Evolutionary conservation across 2,888 invertebrate species (phyloP).

Genomic region (Ramazzottius varieornatus): DNA sequence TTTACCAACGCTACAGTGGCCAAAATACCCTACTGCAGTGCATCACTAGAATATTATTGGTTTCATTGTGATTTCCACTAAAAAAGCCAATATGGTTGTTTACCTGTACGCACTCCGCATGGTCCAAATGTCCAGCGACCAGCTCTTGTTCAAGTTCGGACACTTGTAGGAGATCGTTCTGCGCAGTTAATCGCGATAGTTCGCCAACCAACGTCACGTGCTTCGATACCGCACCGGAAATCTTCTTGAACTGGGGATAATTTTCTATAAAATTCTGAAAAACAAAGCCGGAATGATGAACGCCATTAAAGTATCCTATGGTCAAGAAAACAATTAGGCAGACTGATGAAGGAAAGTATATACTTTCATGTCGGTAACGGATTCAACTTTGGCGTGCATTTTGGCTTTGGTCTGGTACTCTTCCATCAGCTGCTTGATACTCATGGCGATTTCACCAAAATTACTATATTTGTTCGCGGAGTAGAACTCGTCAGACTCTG

Average conservation of each 20-base stretch:
- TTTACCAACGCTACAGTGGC: background rate
- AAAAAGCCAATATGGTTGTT: too few relatives aligned
- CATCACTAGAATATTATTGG: background rate
- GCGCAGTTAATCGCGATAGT: conserved; percentile 53
- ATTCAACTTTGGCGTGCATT: conserved; percentile 85
- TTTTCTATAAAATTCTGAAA: conserved; percentile 60
- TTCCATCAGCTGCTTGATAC: conserved; percentile 84
- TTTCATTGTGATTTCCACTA: too few relatives aligned
- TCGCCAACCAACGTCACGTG: conserved; percentile 92
- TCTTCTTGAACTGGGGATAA: conserved; percentile 90
- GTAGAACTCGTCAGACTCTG: conserved; percentile 91
- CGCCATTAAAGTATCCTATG: background rate
- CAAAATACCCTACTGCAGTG: background rate
- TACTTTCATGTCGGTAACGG: conserved; percentile 86
- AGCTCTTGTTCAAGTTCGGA: conserved; percentile 79
- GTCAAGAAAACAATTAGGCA: background rate
- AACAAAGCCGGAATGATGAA: too few relatives aligned
- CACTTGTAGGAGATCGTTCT: conserved; percentile 52
- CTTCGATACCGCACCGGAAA: conserved; percentile 82
- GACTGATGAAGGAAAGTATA: background rate
- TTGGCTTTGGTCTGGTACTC: conserved; percentile 86
- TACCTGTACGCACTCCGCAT: conserved; percentile 33
- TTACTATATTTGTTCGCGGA: conserved; percentile 77
- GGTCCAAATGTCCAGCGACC: conserved; percentile 39
- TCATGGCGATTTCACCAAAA: conserved; percentile 93